Conservation (phyloP, 2,888 invertebrate species). For the Gonocerus acuteangulatus region DNA sequence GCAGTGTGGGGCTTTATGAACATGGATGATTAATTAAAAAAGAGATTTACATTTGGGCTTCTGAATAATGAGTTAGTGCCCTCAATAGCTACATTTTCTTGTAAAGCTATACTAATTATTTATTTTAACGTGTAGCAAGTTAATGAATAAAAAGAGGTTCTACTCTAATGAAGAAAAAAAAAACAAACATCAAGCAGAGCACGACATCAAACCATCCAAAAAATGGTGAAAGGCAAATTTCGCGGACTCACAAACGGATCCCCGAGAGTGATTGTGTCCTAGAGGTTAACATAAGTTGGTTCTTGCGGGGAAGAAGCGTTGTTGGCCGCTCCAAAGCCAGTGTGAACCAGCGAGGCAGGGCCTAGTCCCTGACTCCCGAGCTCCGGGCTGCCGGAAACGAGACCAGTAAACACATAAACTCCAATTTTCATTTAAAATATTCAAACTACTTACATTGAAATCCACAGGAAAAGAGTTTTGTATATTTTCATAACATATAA, state of each 20-base stretch:
- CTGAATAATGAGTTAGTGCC: too few relatives aligned
- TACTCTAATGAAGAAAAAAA: slow-evolving; percentile 33
- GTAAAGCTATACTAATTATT: too few relatives aligned
- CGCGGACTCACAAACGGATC: slow-evolving; percentile 39
- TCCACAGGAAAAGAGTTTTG: background rate
- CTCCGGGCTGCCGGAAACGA: slow-evolving; percentile 38
- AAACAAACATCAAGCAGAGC: slow-evolving; percentile 37
- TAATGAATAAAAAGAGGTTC: slow-evolving; percentile 36
- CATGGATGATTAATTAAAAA: too few relatives aligned
- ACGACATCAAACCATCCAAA: slow-evolving; percentile 26
- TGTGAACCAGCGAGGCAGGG: slow-evolving; percentile 38
- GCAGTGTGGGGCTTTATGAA: too few relatives aligned
- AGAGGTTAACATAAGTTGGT: slow-evolving; percentile 90
- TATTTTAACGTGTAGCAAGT: too few relatives aligned
- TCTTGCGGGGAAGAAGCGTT: slow-evolving; percentile 53
- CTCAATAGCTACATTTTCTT: too few relatives aligned
- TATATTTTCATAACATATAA: too few relatives aligned
- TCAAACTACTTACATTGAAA: background rate
- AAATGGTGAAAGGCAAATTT: slow-evolving; percentile 2
- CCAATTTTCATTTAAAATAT: too few relatives aligned
- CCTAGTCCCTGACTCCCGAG: slow-evolving; percentile 35
- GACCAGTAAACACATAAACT: background rate
- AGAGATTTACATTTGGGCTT: too few relatives aligned
- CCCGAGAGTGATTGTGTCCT: slow-evolving; percentile 44
- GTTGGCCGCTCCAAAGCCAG: slow-evolving; percentile 39